Base-by-base conservation (phyloP, 1,140 invertebrate species). In the Whitmania pigra region DNA sequence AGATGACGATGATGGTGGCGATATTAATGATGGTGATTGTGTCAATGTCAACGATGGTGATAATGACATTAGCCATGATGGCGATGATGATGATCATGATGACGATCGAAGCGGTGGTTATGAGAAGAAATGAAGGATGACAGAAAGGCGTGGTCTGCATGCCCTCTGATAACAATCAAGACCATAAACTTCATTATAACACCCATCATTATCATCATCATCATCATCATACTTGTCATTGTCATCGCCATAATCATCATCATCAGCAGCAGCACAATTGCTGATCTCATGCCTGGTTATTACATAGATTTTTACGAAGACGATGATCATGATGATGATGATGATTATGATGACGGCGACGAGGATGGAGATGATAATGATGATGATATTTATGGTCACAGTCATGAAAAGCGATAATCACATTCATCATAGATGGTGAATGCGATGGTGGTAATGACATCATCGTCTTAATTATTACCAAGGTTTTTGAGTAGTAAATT, bases 251-350 rank as follows among this genome's bases (percentile, higher is more conserved):
- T 17, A 4, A 49, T 17, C 43, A 49, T 49, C 15, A 49, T 49
- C 15, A 49, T 49, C 43, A 49, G 5, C 43, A 49, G 5, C 5
- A 49, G 5, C 43, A 53, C 40, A n/a, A 53, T 71, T 57, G 31
- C 25, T 71, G 43, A 49, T n/a, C 57, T 27, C 20, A 29, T 69
- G 49, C 15, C 4, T 71, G 53, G 53, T 53, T 15, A 71, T 71
- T 43, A 55, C 20, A 54, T 18, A 18, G 53, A 0, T n/a, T 55
- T 43, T 25, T 29, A 69, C 49, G 25, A 31, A n/a, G 67, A 27
- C 27, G 70, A 71, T 71, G 53, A 71, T 71, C 53, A 69, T 69
- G 67, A 53, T 69, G 67, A 40, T 31, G 67, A 69, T 69, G 67
- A 69, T 31, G 67, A 69, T 69, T 27, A 53, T 69, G 67, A 53